phyloP scores from a whole-genome alignment of 2,113 vertebrate species.

The Istiophorus platypterus region DNA sequence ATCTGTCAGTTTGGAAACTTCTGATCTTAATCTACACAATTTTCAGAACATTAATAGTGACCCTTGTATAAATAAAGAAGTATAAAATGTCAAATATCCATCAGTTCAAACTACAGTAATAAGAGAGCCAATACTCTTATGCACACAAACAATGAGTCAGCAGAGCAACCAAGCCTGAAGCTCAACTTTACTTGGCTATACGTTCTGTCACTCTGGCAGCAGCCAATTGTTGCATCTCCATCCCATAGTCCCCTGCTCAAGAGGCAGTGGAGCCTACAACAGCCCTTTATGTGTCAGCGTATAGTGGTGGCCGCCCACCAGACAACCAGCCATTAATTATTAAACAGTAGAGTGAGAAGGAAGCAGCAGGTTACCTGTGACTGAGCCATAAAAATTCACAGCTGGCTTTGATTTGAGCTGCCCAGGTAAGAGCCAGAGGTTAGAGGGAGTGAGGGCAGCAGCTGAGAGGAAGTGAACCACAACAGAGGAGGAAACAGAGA shows the following conservation, averaged over 20 bases:
- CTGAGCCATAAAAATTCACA: constrained; percentile 56
- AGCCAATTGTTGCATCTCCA: constrained; percentile 50
- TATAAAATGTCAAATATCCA: background rate
- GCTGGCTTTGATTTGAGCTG: constrained; percentile 55
- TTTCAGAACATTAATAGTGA: background rate
- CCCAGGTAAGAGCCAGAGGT: constrained; percentile 63
- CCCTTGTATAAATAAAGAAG: background rate
- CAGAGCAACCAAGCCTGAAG: constrained; percentile 46
- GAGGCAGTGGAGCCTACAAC: constrained; percentile 52
- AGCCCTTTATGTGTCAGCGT: constrained; percentile 46
- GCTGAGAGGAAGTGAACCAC: constrained; percentile 16
- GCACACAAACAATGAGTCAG: constrained; percentile 16
- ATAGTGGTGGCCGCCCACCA: constrained; percentile 41
- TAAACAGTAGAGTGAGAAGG: constrained; percentile 65
- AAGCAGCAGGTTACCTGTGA: constrained; percentile 62
- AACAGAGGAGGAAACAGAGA: background rate
- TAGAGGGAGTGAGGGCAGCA: constrained; percentile 31
- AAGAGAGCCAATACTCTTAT: background rate
- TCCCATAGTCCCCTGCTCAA: constrained; percentile 48
- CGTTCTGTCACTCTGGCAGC: constrained; percentile 60
- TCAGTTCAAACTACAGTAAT: constrained; percentile 1
- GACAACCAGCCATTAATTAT: constrained; percentile 71
- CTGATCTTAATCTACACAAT: background rate
- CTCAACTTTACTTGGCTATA: constrained; percentile 49
- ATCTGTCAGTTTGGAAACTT: background rate